Evolutionary conservation across 2,797 vertebrate genomes (phyloP).

Genomic region (Carcharodon carcharias): DNA sequence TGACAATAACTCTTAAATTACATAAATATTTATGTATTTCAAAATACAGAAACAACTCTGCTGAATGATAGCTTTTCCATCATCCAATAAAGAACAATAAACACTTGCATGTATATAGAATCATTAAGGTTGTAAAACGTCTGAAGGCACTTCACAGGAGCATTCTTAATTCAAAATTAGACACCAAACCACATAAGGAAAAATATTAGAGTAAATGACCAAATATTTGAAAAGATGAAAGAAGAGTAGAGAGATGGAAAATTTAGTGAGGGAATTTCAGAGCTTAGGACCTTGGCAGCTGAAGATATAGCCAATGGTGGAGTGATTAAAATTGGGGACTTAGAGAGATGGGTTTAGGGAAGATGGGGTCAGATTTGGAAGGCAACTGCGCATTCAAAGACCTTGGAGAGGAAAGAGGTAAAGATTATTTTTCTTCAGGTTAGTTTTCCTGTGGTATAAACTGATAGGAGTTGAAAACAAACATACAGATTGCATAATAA

Average conservation of each 20-base stretch:
- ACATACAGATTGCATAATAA: background rate
- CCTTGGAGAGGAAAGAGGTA: background rate
- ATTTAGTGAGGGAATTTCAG: background rate
- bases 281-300: background rate
- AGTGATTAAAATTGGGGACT: background rate
- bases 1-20: conserved; percentile 5
- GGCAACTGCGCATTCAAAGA: background rate
- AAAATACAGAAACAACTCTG: background rate
- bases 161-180: background rate
- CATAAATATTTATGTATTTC: conserved; percentile 19
- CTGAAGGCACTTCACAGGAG: background rate
- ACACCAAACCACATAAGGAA: background rate
- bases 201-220: background rate
- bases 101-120: background rate
- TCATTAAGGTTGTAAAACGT: background rate
- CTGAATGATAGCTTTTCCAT: background rate
- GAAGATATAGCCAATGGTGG: background rate
- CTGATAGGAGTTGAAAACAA: background rate
- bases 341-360: background rate
- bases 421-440: background rate
- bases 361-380: background rate
- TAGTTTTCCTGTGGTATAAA: background rate
- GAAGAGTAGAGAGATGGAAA: background rate
- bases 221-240: background rate
- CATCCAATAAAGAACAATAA: background rate